Conservation (phyloP, 2,797 vertebrate species). For the Bufotes viridis region DNA sequence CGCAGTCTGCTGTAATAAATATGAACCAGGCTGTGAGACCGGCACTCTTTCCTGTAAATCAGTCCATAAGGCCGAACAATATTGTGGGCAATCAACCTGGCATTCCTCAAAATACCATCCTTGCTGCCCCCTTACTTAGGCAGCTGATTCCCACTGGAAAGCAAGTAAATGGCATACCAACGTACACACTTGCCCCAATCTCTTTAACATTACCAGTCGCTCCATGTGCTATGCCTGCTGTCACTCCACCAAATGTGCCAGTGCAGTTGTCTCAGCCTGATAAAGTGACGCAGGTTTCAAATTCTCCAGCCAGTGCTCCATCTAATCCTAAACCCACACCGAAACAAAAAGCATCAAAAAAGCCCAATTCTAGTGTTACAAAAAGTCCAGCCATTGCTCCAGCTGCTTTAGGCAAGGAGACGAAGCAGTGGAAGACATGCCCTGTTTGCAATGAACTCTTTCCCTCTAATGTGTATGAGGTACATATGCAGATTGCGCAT, state of each 20-base stretch:
- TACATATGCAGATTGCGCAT: constrained; percentile 91
- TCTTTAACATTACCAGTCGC: constrained; percentile 81
- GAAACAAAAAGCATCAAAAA: constrained; percentile 61
- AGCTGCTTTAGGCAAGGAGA: constrained; percentile 71
- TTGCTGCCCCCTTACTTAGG: constrained; percentile 87
- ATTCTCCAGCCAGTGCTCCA: constrained; percentile 67
- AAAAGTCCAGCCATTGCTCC: not conserved
- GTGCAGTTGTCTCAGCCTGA: constrained; percentile 77
- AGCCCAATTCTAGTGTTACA: constrained; percentile 61
- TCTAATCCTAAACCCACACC: constrained; percentile 68
- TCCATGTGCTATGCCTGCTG: constrained; percentile 69
- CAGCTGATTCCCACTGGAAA: constrained; percentile 95
- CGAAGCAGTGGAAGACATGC: constrained; percentile 97
- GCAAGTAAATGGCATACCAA: constrained; percentile 92
- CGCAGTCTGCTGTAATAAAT: constrained; percentile 73
- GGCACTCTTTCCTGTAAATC: constrained; percentile 69
- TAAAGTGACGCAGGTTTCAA: constrained; percentile 72
- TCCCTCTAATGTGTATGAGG: constrained; percentile 91
- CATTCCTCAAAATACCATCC: constrained; percentile 78
- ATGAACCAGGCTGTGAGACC: constrained; percentile 75
- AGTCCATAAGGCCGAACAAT: constrained; percentile 65
- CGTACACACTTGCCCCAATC: constrained; percentile 90
- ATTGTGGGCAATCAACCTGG: constrained; percentile 68
- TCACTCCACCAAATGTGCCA: constrained; percentile 76
- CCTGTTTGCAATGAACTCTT: constrained; percentile 95